Evolutionary conservation across 2,888 invertebrate genomes (phyloP), one percentile per base, ranked within the genome.

Genomic region (Willowsia nigromaculata): DNA sequence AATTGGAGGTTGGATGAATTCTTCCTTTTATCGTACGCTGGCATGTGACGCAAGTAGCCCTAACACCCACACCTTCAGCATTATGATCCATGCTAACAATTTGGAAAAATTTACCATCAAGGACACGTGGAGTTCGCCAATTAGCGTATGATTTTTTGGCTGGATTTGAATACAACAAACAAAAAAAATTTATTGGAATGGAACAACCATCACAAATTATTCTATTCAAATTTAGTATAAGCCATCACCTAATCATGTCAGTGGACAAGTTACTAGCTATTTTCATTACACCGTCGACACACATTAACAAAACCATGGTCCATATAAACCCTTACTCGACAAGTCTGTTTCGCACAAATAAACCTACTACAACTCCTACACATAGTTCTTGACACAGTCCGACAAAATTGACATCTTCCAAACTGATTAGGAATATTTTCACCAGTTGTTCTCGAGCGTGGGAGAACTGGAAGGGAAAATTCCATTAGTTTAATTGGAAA

Each of bases 1-100:
- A 83, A 83, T 83, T 83, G 18, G 83, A 83, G n/a, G 65, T 65
- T 18, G 83, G 83, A 50, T 68, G 50, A 22, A 68, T n/a, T 37
- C 83, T 33, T 22, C 83, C 83, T 15, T 68, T 47, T 3, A 83
- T 33, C 0, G 27, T 43, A 15, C 33, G 18, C 7, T 68, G 11
- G 11, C 83, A 83, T 33, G 83, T 25, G 13, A 83, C 33, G 5
- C 83, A 83, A 30, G 25, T 53, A 13, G 83, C 83, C 7, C 22
- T 50, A 68, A 83, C 83, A 53, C 50, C 50, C n/a, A 65, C 50
- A 11, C 78, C 78, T 13, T 78, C 33, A 33, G n/a, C 13, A 5
- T 15, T 0, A 22, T 50, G 47, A 68, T 68, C 50, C 22, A 83
- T 5, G 9, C 33, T 83, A 7, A 68, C 0, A 18, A 83, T 68